Evolutionary conservation across 1,140 invertebrate genomes (phyloP).

Genomic region (Solen grandis): DNA sequence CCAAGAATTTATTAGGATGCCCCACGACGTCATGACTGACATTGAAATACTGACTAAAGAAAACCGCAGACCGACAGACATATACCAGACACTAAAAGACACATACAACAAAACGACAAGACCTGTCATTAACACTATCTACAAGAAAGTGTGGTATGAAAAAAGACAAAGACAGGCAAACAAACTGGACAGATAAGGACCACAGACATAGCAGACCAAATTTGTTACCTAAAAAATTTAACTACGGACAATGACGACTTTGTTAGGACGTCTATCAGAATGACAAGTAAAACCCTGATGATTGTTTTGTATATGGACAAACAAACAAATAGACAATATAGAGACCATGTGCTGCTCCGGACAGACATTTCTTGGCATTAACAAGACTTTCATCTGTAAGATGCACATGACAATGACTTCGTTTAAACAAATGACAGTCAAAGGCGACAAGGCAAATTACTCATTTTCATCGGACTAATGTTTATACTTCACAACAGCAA

Average conservation of each 20-base stretch:
- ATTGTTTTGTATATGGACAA: constrained; percentile 54
- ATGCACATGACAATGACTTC: constrained; percentile 47
- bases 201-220: constrained; percentile 54
- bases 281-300: constrained; percentile 32
- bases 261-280: constrained; percentile 39
- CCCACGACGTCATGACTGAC: constrained; percentile 22
- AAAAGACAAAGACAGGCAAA: neutral
- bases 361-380: constrained; percentile 43
- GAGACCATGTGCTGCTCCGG: constrained; percentile 49
- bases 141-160: constrained; percentile 32
- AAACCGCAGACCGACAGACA: constrained; percentile 20
- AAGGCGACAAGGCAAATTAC: neutral
- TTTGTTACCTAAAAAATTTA: constrained; percentile 40
- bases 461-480: too few species aligned
- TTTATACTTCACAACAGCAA: constrained; percentile 55
- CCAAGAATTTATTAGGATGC: constrained; percentile 40
- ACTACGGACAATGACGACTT: constrained; percentile 21
- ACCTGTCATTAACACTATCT: constrained; percentile 42
- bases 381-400: constrained; percentile 58
- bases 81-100: too few species aligned
- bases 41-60: constrained; percentile 39
- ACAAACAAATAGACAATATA: too few species aligned
- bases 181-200: too few species aligned
- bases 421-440: constrained; percentile 29
- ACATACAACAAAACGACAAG: constrained; percentile 46